Base-by-base conservation (phyloP, 2,888 invertebrate genomes). In the Pheosia gnoma region DNA sequence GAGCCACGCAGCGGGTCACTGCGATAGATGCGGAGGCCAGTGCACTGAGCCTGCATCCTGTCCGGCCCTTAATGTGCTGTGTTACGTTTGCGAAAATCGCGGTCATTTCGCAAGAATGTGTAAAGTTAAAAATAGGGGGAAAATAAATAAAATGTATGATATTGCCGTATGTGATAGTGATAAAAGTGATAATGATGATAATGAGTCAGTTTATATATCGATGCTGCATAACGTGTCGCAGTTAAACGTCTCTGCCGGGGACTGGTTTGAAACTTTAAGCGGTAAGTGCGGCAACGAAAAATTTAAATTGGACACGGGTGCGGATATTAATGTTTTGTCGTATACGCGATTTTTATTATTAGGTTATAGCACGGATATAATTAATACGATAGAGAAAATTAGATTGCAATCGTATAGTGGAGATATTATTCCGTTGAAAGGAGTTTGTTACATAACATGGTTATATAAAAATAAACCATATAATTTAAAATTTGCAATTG, bases 121-220 rank as follows among this genome's bases (percentile, higher is more conserved):
- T 4, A 7, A 36, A 3, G 9, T 38, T 4, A 25, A 36, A 25
- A 38, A 25, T 38, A 38, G 38, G 11, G 49, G 13, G 7, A 13
- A 49, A n/a, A 13, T 49, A 3, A 49, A 49, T 13, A 49, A 49
- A 13, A 13, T n/a, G 49, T 49, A 49, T 7, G 49, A 49, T 6
- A 3, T 43, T 58, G 74, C 70, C 72, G 4, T 69, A 68, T 59
- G 59, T 61, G 0, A 58, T 74, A 7, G 69, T 70, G n/a, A 36
- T 74, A 71, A 72, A 52, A 59, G 71, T 60, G 69, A 66, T 10
- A 57, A 47, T n/a, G 13, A 71, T 8, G 56, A 68, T 0, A 8
- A 70, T 6, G 68, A 71, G 38, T 13, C 36, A 9, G 36, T 52
- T 52, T 52, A 52, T 36, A 36, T 52, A 9, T 52, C 52, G 25